Conservation (phyloP, 2,113 vertebrate species). For the Phyllopteryx taeniolatus region DNA sequence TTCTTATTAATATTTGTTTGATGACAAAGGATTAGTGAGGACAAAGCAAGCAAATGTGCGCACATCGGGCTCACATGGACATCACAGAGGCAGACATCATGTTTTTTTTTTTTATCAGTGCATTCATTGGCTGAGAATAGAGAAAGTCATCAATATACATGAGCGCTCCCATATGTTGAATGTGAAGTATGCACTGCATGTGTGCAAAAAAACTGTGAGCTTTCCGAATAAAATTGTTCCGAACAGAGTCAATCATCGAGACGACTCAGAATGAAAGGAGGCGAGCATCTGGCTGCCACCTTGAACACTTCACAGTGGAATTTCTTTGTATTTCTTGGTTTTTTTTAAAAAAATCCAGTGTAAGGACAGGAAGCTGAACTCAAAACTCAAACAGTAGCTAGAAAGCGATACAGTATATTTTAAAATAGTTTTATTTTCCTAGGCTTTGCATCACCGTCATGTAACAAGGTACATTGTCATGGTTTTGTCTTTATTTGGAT, state of each 20-base stretch:
- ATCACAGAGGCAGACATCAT: background rate
- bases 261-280: background rate
- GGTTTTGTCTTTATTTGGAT: constrained; percentile 2
- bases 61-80: background rate
- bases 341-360: background rate
- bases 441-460: background rate
- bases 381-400: background rate
- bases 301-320: background rate
- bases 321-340: background rate
- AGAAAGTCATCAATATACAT: background rate
- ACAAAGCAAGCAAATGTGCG: background rate
- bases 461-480: background rate
- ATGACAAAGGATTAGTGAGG: background rate
- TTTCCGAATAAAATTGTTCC: background rate
- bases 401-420: background rate
- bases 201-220: background rate
- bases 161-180: background rate
- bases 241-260: background rate
- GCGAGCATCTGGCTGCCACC: background rate
- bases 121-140: background rate
- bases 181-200: background rate
- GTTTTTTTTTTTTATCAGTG: background rate
- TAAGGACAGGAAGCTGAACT: background rate
- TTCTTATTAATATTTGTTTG: background rate
- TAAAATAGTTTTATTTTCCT: background rate